Evolutionary conservation across 1,140 invertebrate species (phyloP), one percentile per base, ranked within the genome.

Genomic region (Linepithema humile): DNA sequence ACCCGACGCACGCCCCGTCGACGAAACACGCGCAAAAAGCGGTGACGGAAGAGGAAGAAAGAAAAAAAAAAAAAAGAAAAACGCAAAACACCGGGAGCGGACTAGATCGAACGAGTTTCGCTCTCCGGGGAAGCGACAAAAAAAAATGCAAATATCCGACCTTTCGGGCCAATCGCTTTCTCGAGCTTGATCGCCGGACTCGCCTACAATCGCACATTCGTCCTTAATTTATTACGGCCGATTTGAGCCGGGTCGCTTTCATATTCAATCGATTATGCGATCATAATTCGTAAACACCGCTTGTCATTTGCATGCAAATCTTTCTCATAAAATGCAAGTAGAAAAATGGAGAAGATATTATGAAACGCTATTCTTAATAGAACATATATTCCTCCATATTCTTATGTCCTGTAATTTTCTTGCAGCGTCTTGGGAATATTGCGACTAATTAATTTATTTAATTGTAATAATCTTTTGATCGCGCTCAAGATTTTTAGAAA

Each of bases 121-220:
- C 7, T 20, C 26, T 10, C 3, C 17, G 15, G 20, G 32, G 40
- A 75, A 43, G 35, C 35, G 64, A 43, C 45, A 64, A 64, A 3
- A 75, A 77, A 83, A 78, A 75, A 83, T 83, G 82, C 73, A 83
- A 77, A 83, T 77, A 29, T 55, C n/a, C 26, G 74, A 84, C 82
- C 62, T 84, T 78, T 78, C 29, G 15, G 20, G 29, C 4, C 17
- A 20, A 62, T 72, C 75, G 26, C 83, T 84, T 84, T 84, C 83
- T 72, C 83, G 65, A 48, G 9, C 48, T 77, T n/a, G 59, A 43
- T 15, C 59, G 29, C 15, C 9, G 12, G 53, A 26, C 23, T 64
- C 12, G 72, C 12, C 15, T 83, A 62, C 32, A 29, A 40, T 73
- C 70, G 26, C 3, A 6, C 17, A 26, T 50, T 40, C 12, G 15